Conservation (phyloP, 2,113 vertebrate genomes). For the Campylomormyrus tamandua region DNA sequence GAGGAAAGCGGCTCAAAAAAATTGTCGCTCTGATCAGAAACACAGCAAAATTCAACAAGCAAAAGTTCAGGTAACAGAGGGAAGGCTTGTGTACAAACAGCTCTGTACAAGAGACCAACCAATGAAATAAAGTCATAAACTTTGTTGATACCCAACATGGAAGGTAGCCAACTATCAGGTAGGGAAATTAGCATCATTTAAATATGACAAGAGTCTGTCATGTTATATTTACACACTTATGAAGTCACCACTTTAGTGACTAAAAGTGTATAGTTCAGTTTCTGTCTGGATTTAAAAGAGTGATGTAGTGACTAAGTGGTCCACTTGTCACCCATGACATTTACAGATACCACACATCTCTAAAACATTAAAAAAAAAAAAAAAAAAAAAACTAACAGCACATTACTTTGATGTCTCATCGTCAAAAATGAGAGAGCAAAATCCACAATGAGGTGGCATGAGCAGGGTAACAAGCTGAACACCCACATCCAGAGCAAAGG, state of each 20-base stretch:
- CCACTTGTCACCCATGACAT: neutral
- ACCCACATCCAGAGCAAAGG: neutral
- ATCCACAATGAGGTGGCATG: neutral
- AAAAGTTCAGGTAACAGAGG: neutral
- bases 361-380: neutral
- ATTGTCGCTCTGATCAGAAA: neutral
- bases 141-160: neutral
- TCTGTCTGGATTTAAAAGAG: neutral
- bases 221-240: neutral
- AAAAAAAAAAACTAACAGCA: neutral
- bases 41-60: neutral
- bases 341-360: neutral
- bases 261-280: neutral
- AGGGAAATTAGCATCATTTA: neutral
- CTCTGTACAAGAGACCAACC: neutral
- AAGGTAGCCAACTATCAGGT: neutral
- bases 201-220: neutral
- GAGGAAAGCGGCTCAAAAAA: neutral
- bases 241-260: neutral
- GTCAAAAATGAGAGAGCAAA: neutral
- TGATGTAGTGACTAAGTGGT: neutral
- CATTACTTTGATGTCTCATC: neutral
- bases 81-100: neutral
- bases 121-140: neutral
- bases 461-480: neutral